Evolutionary conservation across 2,888 invertebrate genomes (phyloP).

Genomic region (Caenorhabditis zanzibari): DNA sequence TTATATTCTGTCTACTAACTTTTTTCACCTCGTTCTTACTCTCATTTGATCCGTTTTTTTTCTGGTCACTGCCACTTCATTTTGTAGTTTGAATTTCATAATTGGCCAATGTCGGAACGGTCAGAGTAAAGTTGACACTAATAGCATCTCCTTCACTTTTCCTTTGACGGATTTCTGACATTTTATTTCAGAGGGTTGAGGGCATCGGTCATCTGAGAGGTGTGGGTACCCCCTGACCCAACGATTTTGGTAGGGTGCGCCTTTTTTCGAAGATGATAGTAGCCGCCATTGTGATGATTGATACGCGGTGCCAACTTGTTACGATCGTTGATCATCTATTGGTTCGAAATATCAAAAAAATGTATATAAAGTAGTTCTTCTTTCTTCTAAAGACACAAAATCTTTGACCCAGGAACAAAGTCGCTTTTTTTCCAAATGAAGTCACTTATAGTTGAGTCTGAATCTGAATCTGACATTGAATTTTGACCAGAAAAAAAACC

Average conservation of each 20-base stretch:
- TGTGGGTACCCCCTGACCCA: background rate
- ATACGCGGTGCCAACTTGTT: conserved; percentile 41
- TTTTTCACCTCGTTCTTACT: conserved; percentile 27
- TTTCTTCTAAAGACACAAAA: conserved; percentile 16
- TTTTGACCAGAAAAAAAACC: conserved; percentile 21
- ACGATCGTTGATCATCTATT: conserved; percentile 38
- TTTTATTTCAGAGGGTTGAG: conserved; percentile 53
- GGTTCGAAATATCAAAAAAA: background rate
- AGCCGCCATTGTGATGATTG: conserved; percentile 42
- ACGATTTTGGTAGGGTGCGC: background rate
- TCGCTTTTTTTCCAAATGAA: conserved; percentile 21
- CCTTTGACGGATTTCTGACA: conserved; percentile 64
- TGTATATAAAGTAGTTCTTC: background rate
- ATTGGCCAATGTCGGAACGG: conserved; percentile 63
- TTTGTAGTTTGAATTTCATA: conserved; percentile 62
- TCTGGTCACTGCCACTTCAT: conserved; percentile 51
- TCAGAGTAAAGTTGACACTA: conserved; percentile 64
- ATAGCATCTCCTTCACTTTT: conserved; percentile 61
- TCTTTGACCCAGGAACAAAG: conserved; percentile 42
- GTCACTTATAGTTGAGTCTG: conserved; percentile 11
- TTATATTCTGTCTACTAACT: conserved; percentile 47
- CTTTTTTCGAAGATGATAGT: conserved; percentile 36
- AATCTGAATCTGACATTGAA: conserved; percentile 1
- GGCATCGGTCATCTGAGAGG: conserved; percentile 17
- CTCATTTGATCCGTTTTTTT: conserved; percentile 44